Evolutionary conservation across 2,888 invertebrate genomes (phyloP), one percentile per base, ranked within the genome.

Genomic region (Tanaodytes sp.): DNA sequence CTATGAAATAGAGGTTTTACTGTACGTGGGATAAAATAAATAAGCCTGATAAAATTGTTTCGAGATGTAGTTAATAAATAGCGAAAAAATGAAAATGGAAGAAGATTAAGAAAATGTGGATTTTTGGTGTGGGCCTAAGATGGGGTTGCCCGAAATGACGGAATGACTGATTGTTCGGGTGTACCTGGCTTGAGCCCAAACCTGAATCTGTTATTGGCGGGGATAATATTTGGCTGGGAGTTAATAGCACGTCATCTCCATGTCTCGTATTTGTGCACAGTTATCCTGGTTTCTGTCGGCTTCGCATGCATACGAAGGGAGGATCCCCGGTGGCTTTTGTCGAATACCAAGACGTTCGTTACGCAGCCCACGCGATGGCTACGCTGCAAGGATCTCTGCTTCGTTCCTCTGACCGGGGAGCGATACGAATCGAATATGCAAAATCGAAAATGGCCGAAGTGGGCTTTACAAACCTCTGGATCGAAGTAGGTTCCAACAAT

Each of bases 351-450:
- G 95, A 95, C 88, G 91, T 96, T 82, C 89, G 91, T 82, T 94
- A 93, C 87, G 98, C 98, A 83, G 91, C 93, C 85, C 92, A 93
- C 84, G 97, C 97, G 82, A 92, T 97, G 92, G 91, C 92, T 84
- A 91, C 94, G 83, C 92, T 98, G 82, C 97, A 98, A 88, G 98
- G 98, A 86, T 95, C 95, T 86, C 93, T 95, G 87, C 92, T 97
- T 84, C 92, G 96, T 86, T 96, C 96, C 87, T 97, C 97, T 78
- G 95, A 95, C 85, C 94, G 97, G 86, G 97, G 97, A 80, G 96
- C 97, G 85, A 96, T 98, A 87, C 93, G 97, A 87, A 97, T 98
- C 87, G 98, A 98, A 90, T 98, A 94, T 90, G 98, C 98, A 87
- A 95, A 96, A 90, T 96, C 94, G 88, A 97, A 97, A 91, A 97